Evolutionary conservation across 2,888 invertebrate species (phyloP), one percentile per base, ranked within the genome.

Genomic region (Galerucella nymphaeae): DNA sequence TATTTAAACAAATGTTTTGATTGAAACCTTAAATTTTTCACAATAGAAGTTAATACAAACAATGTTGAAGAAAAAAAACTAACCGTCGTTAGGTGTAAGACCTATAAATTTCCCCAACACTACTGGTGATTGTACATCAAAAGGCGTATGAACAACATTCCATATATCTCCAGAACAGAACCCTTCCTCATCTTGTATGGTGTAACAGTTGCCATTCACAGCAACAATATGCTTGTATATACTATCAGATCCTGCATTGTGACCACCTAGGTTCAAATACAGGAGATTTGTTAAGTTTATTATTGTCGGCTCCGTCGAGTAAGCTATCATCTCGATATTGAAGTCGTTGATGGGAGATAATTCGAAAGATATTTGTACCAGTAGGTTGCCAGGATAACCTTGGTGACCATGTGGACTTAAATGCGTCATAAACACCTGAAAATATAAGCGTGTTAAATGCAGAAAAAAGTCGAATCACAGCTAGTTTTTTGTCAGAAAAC

Each of bases 241-340:
- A 66, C 90, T 89, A 5, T 89, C 88, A 0, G 89, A 84, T 1
- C 94, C 94, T 5, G 90, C 82, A 58, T 93, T 93, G 86, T 97
- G 95, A 14, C 97, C 97, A 53, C 92, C 95, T 53, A 98, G 88
- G 87, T 98, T 98, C 86, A 97, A 97, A 85, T 94, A 98, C 0
- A 93, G 90, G 79, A 96, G 92, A 85, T 94, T 94, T 65, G 96
- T 95, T 69, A 98, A 86, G 85, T 96, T 96, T 74, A 98, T 87
- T 1, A 94, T 91, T 0, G 97, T 97, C 0, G 93, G 90, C 82
- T 93, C 92, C 4, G 91, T 92, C 2, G 93, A 90, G 5, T 90
- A 90, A 14, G 95, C 96, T 73, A 88, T 90, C 89, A 94, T 94
- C 69, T 91, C 89, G 8, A 97, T 91, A 73, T 89, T 88, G 59